Evolutionary conservation across 2,113 vertebrate genomes (phyloP), one percentile per base, ranked within the genome.

Genomic region (Carettochelys insculpta): DNA sequence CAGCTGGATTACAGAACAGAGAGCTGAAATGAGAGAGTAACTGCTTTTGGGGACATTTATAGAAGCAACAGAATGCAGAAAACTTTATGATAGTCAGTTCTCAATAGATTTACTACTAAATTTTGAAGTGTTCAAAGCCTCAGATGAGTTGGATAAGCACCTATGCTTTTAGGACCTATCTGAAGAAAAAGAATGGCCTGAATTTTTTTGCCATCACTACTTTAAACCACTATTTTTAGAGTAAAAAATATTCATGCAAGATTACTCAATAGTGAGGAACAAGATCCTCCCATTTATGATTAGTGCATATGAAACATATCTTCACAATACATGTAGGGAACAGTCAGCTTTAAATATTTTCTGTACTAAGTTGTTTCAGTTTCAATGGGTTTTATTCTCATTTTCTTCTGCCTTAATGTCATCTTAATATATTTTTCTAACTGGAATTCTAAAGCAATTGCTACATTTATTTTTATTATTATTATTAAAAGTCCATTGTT

Each of bases 201-300:
- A 73, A 73, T 73, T 43, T 73, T 43, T 73, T 83, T 53, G 2
- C 1, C 8, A 9, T 86, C 61, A 25, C 22, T 80, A 73, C 88
- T 88, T 80, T 77, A 77, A 85, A 73, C 76, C 83, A 53, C 56
- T 61, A 85, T 77, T 48, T 82, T 78, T 79, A 53, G 41, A 16
- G 20, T 47, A 47, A 43, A 53, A 52, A 11, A 73, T 43, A 24
- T 73, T 27, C 10, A 25, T 73, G 41, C 11, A 73, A 43, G 11
- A 25, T 73, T 43, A 73, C 43, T 73, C 68, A 73, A 12, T 29
- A 82, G 76, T 38, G 41, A 80, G 14, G 11, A 61, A 75, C 8
- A 1, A 2, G 45, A 58, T 78, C 75, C 25, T 43, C 34, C 48
- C 48, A 16, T 7, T 22, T 43, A 22, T 7, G 4, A 76, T 81